These are phyloP conservation scores for Orientallactaga bullata DNA, from an alignment of 2,113 vertebrate genomes.

Conservation along the genomic window DNA sequence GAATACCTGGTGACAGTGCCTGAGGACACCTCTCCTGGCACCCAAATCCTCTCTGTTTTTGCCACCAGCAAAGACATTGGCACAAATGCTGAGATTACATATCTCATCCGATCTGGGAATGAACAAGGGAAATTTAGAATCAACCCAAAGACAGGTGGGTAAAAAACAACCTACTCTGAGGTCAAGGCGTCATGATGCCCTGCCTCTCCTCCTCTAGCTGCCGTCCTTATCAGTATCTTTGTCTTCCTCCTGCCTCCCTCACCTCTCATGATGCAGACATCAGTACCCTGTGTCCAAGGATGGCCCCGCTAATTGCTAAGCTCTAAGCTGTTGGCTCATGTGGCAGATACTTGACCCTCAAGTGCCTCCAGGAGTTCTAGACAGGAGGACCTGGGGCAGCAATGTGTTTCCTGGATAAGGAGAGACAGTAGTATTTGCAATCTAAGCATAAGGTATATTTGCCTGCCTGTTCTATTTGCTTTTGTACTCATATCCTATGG, in stretches of 20 bases:
- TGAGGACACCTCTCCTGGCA: slow-evolving; percentile 93
- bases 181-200: not conserved
- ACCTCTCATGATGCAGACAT: not conserved
- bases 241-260: not conserved
- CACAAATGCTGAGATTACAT: slow-evolving; percentile 97
- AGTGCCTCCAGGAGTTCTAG: not conserved
- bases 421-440: not conserved
- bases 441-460: not conserved
- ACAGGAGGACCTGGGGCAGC: not conserved
- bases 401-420: not conserved
- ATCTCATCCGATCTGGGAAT: slow-evolving; percentile 96
- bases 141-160: slow-evolving; percentile 93
- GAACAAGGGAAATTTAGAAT: slow-evolving; percentile 96
- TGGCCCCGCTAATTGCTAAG: not conserved
- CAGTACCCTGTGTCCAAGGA: not conserved
- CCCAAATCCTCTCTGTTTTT: slow-evolving; percentile 92
- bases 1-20: slow-evolving; percentile 95
- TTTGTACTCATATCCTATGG: not conserved
- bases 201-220: not conserved
- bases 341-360: not conserved
- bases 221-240: not conserved
- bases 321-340: not conserved
- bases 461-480: not conserved
- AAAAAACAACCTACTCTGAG: not conserved
- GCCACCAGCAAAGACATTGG: slow-evolving; percentile 98